A percentile compares a stretch with the other conserved stretches of the same genome.
Evolutionary conservation across 1,140 invertebrate genomes (phyloP).

Genomic region (Saccostrea glomerata): DNA sequence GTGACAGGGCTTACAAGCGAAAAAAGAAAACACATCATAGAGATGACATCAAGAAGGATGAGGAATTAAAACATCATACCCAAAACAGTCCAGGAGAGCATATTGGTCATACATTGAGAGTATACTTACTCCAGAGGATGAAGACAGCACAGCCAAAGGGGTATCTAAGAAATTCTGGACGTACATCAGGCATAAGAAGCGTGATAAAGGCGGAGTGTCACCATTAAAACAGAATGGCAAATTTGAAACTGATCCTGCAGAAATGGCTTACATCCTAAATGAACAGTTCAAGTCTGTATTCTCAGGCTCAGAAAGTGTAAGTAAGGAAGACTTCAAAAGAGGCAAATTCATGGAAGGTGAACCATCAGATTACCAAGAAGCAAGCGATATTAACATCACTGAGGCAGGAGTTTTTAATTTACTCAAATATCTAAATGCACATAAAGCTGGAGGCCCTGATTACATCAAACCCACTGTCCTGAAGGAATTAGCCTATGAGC

Average conservation of each 20-base stretch:
- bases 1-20: constrained; percentile 43
- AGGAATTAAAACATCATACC: background rate
- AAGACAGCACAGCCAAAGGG: background rate
- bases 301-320: too few relatives aligned
- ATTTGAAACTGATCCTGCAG: background rate
- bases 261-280: constrained; percentile 8
- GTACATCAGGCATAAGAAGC: constrained; percentile 31
- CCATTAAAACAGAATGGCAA: constrained; percentile 17
- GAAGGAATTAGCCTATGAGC: constrained; percentile 42
- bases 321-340: too few relatives aligned
- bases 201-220: constrained; percentile 29
- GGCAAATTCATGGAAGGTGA: too few relatives aligned
- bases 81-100: constrained; percentile 6
- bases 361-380: too few relatives aligned
- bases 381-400: too few relatives aligned
- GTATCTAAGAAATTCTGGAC: constrained; percentile 42
- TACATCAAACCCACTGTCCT: constrained; percentile 39
- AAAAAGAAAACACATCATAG: constrained; percentile 45
- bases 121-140: constrained; percentile 18
- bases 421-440: background rate
- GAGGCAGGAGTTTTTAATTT: too few relatives aligned
- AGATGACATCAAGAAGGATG: constrained; percentile 7
- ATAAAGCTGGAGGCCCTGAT: too few relatives aligned
- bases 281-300: too few relatives aligned
- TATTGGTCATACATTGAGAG: constrained; percentile 39